Evolutionary conservation across 1,140 invertebrate genomes (phyloP), one percentile per base, ranked within the genome.

Genomic region (Bombus difficillimus): DNA sequence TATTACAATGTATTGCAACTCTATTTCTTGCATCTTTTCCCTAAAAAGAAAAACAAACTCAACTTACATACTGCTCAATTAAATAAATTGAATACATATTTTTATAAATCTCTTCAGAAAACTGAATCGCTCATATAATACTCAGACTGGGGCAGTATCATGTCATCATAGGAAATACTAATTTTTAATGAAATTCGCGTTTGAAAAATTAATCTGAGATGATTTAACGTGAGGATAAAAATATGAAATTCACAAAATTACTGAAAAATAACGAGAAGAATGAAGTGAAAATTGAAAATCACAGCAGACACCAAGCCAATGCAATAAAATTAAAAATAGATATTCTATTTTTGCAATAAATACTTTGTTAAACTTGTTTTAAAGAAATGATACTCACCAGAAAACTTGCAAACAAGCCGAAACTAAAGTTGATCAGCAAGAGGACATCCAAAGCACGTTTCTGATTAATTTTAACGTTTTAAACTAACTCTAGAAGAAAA

Each of bases 61-160:
- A 69, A 25, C 69, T 59, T 64, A 53, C n/a, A 39, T 39, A 22
- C 10, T 37, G 0, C n/a, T 32, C 18, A 39, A 74, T 64, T 47
- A 59, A 62, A 37, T 34, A 0, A 53, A 41, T 1, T 39, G n/a
- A 34, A 28, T 73, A 66, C 15, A 22, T 78, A 57, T 77, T 89
- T 72, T 78, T 72, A 66, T 34, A 78, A 53, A 80, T 34, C 8
- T 39, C 18, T 3, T 88, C 85, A 91, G 85, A 41, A 75, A 76
- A 88, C 83, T 86, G 87, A 91, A 88, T 93, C 92, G 89, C 28
- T 93, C 93, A 93, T 37, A 83, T 80, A 83, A 43, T 59, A 10
- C 3, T 93, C 93, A 93, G 93, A 92, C 93, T 93, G 93, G 93
- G 93, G 93, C 92, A 86, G 86, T 93, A 92, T 66, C 28, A 41